Percentiles rank a stretch among this genome's conserved stretches.
Conservation (phyloP, 2,113 vertebrate genomes). For the Melanerpes aurifrons region DNA sequence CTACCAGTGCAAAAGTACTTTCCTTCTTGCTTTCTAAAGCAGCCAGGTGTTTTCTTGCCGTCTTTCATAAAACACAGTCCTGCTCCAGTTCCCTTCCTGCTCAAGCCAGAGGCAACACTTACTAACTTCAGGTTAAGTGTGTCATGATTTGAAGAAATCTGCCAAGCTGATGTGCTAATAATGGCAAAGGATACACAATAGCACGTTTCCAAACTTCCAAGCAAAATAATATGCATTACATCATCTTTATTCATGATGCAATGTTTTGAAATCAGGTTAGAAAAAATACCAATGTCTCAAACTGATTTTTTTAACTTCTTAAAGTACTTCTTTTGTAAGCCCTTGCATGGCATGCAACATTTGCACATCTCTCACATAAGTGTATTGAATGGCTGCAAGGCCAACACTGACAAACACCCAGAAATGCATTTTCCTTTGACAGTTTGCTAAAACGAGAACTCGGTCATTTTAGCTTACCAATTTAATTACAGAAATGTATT, state of each 20-base stretch:
- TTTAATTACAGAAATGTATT: slow-evolving; percentile 30
- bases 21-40: neutral
- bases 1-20: neutral
- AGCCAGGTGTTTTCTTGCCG: neutral
- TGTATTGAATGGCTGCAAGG: neutral
- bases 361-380: neutral
- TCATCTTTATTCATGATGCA: neutral
- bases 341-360: neutral
- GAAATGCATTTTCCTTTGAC: neutral
- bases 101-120: neutral
- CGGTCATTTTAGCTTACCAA: neutral
- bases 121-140: neutral
- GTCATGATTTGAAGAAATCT: neutral
- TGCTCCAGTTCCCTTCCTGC: neutral
- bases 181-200: neutral
- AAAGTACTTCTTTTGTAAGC: neutral
- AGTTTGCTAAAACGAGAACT: neutral
- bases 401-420: neutral
- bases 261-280: neutral
- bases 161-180: neutral
- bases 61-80: neutral
- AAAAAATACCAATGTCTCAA: neutral
- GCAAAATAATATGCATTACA: neutral
- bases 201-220: neutral
- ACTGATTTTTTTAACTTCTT: neutral